Base-by-base conservation (phyloP, 2,797 vertebrate genomes). In the Premnoplex brunnescens region DNA sequence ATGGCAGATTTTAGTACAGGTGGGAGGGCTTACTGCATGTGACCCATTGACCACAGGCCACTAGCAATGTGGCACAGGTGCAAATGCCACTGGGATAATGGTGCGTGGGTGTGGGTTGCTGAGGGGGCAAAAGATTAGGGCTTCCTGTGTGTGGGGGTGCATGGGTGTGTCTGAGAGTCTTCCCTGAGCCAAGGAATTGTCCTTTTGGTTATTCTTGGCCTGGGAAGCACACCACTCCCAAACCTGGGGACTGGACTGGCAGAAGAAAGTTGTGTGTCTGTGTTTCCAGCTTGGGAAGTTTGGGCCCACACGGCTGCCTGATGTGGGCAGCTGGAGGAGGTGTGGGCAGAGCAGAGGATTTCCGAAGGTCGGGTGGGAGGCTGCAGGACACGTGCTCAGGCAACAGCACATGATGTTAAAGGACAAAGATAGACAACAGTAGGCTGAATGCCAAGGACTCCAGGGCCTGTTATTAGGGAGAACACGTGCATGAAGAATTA, bases 341-440 rank as follows among this genome's bases (percentile, higher is more conserved):
- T 22, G 44, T 36, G 36, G 55, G 89, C 58, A 55, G 48, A 76
- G 39, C 0, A 0, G 21, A 87, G 79, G 66, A 23, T 32, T 91
- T 59, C 67, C 1, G 0, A 59, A 84, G 59, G 74, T 62, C 0
- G 13, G n/a, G 59, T 28, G 79, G 75, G 71, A 94, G 37, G 83
- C 59, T 51, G 77, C 1, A 0, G 32, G 58, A 8, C 11, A 2
- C 24, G 10, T 77, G 85, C 79, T 89, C 54, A 43, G 76, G 69
- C 87, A 55, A 8, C 0, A 2, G 72, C 95, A 94, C 88, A 73
- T 5, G 1, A 43, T 46, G 56, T 36, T 71, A 85, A 79, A 72
- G 85, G 95, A 91, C 92, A 94, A 91, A 92, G 89, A 92, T 16
- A 89, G 95, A 94, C 95, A 93, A 82, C 79, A 36, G 63, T 1